Evolutionary conservation across 2,797 vertebrate species (phyloP).

Genomic region (Pseudotriccus pelzelni): DNA sequence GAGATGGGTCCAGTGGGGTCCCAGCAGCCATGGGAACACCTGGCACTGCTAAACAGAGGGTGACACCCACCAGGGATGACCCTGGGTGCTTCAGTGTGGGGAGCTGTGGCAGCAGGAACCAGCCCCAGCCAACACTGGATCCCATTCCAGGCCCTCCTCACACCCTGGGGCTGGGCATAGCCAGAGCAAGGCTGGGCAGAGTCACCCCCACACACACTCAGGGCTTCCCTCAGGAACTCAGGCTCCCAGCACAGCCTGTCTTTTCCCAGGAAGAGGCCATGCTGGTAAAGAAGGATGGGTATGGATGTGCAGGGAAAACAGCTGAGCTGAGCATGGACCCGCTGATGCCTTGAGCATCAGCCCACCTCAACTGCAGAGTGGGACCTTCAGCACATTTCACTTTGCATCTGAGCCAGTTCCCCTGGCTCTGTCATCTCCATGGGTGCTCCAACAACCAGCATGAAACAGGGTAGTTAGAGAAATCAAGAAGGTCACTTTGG

Average conservation of each 20-base stretch:
- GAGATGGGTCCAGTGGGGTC: neutral
- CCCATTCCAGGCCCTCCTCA: neutral
- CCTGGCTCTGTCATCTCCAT: neutral
- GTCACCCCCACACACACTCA: neutral
- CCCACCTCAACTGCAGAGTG: neutral
- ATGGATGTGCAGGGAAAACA: neutral
- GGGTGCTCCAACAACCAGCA: neutral
- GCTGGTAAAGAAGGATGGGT: neutral
- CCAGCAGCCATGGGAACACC: fast-evolving
- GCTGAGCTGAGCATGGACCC: neutral
- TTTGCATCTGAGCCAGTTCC: neutral
- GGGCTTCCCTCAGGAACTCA: neutral
- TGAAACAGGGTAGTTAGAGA: neutral
- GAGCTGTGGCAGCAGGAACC: fast-evolving
- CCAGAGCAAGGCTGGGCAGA: neutral
- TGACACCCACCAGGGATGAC: fast-evolving
- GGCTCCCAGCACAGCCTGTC: fast-evolving
- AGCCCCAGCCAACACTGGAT: neutral
- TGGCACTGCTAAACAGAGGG: neutral
- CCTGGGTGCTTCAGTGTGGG: neutral
- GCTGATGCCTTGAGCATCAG: neutral
- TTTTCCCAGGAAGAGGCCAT: neutral
- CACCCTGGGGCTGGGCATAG: neutral
- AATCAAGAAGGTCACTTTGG: neutral
- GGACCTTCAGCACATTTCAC: neutral